These are phyloP conservation scores for Oncopodura yosiiana DNA, from an alignment of 1,140 invertebrate species.

Conservation along the genomic window DNA sequence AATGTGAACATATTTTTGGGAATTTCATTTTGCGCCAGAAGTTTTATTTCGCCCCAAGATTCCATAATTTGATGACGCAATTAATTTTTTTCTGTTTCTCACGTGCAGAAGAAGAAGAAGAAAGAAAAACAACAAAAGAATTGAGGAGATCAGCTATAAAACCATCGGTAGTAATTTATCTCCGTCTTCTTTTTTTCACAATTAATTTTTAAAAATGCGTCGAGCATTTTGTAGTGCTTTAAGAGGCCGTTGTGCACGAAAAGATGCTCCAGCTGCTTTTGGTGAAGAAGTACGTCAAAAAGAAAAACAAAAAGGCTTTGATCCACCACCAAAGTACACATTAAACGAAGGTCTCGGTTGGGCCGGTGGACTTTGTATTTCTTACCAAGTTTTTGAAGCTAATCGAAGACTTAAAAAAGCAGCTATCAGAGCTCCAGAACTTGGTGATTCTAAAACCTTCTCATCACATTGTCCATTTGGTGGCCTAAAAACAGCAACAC, in stretches of 20 bases:
- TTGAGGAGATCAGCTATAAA: too few relatives aligned
- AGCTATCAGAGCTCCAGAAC: too few relatives aligned
- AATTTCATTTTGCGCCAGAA: too few relatives aligned
- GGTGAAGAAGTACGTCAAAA: slow-evolving; percentile 25
- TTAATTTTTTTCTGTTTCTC: too few relatives aligned
- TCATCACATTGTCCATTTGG: slow-evolving; percentile 18
- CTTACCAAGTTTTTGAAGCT: not conserved
- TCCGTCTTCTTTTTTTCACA: too few relatives aligned
- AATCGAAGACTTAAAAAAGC: not conserved
- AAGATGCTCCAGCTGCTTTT: slow-evolving; percentile 49
- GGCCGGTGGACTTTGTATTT: not conserved
- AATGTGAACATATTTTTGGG: too few relatives aligned
- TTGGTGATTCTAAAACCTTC: not conserved
- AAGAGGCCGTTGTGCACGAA: slow-evolving; percentile 19
- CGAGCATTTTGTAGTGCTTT: slow-evolving; percentile 24
- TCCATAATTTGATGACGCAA: too few relatives aligned
- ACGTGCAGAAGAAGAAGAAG: too few relatives aligned
- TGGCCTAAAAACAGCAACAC: not conserved
- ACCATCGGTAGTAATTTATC: too few relatives aligned
- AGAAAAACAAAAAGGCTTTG: slow-evolving; percentile 14
- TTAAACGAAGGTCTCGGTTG: slow-evolving; percentile 24
- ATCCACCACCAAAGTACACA: slow-evolving; percentile 10
- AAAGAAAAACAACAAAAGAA: too few relatives aligned
- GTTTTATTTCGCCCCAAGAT: too few relatives aligned
- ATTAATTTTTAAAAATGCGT: slow-evolving; percentile 19